Evolutionary conservation across 23 tunicate genomes (phyloP), one percentile per base, ranked within the genome.

Genomic region (Phallusia fumigata): DNA sequence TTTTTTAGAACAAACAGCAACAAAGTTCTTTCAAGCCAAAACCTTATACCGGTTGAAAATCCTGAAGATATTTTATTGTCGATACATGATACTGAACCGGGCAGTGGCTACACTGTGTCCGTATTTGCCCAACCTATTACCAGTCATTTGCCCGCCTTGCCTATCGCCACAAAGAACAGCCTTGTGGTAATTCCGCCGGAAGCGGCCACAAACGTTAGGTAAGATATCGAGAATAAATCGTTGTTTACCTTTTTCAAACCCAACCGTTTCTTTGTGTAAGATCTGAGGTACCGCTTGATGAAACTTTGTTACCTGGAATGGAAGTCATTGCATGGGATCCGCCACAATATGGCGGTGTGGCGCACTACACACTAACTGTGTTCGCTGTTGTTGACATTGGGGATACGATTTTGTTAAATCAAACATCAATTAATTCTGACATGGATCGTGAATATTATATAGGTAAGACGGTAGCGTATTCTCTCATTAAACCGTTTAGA

Each of bases 291-390:
- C 69, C 69, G 26, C 28, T 24, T 5, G 69, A 58, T 58, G 69
- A 58, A 8, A 58, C 16, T 58, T 58, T 58, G 69, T 13, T 58
- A 5, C 69, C 69, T 13, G 69, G 69, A 58, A 58, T 58, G 69
- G 69, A 58, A 11, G 69, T 58, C 69, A 58, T 58, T 58, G 69
- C 28, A 21, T 58, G 69, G 69, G 69, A 58, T 58, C 69, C 69
- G 69, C 69, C 69, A 24, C 69, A 6, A 58, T 5, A 13, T 5
- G 69, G 69, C 69, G 69, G 28, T 8, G 69, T 58, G 26, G 69
- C 8, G 26, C 69, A 24, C 28, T 58, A 58, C 69, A 24, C 8
- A 24, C 2, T 58, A 58, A 3, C 28, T 6, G 26, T 58, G 69
- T 58, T 13, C 28, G 69, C 69, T 13, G 69, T 58, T 24, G 26